phyloP scores from a whole-genome alignment of 2,113 vertebrate genomes.

The Bothrops jararaca region DNA sequence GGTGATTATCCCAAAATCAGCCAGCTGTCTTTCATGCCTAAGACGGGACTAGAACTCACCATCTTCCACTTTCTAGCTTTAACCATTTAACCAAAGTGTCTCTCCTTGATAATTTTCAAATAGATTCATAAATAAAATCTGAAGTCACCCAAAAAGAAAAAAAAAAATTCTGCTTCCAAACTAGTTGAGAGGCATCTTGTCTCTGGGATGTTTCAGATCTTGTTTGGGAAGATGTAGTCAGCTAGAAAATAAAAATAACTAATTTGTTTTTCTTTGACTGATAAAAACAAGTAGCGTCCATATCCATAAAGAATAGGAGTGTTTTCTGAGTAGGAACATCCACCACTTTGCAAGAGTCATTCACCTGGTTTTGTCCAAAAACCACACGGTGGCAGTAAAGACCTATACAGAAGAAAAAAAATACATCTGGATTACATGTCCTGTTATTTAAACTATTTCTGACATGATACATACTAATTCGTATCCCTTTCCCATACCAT shows the following conservation, averaged over 20 bases:
- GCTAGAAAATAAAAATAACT: neutral
- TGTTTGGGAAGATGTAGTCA: neutral
- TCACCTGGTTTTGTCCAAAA: neutral
- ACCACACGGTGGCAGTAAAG: neutral
- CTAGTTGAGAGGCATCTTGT: neutral
- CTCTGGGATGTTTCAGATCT: neutral
- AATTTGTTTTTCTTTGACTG: neutral
- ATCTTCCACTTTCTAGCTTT: neutral
- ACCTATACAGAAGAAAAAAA: neutral
- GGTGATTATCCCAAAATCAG: rapidly evolving
- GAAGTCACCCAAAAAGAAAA: neutral
- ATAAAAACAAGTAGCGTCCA: neutral
- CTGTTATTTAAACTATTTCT: neutral
- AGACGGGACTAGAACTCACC: neutral
- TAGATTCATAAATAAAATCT: neutral
- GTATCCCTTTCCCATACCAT: no score
- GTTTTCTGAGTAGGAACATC: neutral
- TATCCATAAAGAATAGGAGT: neutral
- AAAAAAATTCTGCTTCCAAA: neutral
- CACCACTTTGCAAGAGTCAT: neutral
- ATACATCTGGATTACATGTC: neutral
- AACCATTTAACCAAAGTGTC: neutral
- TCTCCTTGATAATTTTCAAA: neutral
- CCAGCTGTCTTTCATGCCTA: no score
- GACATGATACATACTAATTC: neutral